Conservation (phyloP, 2,888 invertebrate species). For the Lysandra coridon region DNA sequence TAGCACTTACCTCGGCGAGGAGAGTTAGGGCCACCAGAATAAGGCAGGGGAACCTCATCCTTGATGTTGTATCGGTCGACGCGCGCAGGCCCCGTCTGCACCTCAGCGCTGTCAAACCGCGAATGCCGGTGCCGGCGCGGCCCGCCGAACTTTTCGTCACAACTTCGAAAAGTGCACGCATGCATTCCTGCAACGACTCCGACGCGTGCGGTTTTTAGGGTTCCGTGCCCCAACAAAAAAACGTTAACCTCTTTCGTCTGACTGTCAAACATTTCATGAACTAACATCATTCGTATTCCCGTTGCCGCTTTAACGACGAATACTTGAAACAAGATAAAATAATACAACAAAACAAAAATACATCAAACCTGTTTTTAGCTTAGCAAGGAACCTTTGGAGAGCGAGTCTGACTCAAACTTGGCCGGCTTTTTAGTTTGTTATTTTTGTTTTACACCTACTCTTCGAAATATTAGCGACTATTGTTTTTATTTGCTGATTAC, state of each 20-base stretch:
- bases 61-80: conserved; percentile 53
- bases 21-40: conserved; percentile 47
- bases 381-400: neutral
- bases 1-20: conserved; percentile 45
- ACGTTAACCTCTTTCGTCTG: too few relatives aligned
- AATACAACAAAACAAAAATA: too few relatives aligned
- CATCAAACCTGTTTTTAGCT: neutral
- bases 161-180: conserved; percentile 50
- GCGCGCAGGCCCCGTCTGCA: conserved; percentile 63
- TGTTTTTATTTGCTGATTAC: neutral
- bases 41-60: conserved; percentile 57
- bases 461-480: neutral
- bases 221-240: neutral
- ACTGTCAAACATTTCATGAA: too few relatives aligned
- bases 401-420: neutral
- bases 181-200: conserved; percentile 47
- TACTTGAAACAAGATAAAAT: neutral
- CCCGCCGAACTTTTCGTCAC: conserved; percentile 44
- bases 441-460: conserved; percentile 11
- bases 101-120: conserved; percentile 65
- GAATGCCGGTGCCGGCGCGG: conserved; percentile 53
- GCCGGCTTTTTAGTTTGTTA: neutral
- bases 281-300: too few relatives aligned
- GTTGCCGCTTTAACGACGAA: neutral
- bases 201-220: conserved; percentile 48